Evolutionary conservation across 2,797 vertebrate species (phyloP).

Genomic region (Pipistrellus kuhlii): DNA sequence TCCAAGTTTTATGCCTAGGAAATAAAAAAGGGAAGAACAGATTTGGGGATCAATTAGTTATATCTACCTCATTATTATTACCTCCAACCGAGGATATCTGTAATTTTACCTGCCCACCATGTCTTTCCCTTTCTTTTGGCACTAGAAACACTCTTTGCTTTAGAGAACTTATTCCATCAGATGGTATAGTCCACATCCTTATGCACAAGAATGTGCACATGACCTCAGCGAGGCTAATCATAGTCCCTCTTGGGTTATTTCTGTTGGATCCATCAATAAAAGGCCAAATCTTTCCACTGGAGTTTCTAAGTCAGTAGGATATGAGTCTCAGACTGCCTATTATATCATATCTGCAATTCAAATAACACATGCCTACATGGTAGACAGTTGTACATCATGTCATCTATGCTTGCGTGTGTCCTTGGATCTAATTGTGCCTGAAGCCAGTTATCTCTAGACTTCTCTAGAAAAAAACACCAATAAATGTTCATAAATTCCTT

Average conservation of each 20-base stretch:
- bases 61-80: neutral
- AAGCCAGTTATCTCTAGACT: neutral
- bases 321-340: neutral
- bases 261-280: neutral
- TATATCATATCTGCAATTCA: neutral
- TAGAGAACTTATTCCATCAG: neutral
- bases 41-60: neutral
- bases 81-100: neutral
- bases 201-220: neutral
- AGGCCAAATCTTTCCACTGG: neutral
- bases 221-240: neutral
- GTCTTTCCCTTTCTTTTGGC: neutral
- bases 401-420: neutral
- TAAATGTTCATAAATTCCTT: neutral
- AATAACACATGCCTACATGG: neutral
- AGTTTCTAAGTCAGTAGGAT: neutral
- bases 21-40: neutral
- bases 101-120: neutral
- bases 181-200: neutral
- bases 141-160: neutral
- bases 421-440: neutral
- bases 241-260: neutral
- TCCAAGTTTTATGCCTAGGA: neutral
- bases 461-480: neutral
- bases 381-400: neutral